Base-by-base conservation (phyloP, 2,888 invertebrate species). In the Opisthograptis luteolata region DNA sequence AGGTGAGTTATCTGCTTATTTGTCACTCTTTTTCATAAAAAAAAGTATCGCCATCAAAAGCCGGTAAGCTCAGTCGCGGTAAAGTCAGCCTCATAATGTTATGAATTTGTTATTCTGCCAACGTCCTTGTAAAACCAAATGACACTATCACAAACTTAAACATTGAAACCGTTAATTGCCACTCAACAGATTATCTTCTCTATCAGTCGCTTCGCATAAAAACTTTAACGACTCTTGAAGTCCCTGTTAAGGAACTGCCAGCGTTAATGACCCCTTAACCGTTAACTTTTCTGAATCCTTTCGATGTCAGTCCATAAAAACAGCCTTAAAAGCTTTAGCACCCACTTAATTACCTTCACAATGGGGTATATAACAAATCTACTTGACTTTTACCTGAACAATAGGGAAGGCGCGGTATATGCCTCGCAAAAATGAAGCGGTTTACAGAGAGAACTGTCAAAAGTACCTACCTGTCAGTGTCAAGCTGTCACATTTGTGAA, bases 271-370 rank as follows among this genome's bases (percentile, higher is more conserved):
- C 34, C 46, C 25, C 52, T 47, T 46, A 43, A 54, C 50, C 53
- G 55, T 55, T 56, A 61, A 61, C 49, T 58, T 58, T 54, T 41
- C 54, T 47, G 41, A 58, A 60, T 52, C 54, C 52, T 52, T 58
- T 58, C 58, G 54, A 58, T 56, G 58, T 58, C 54, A 56, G 54
- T 42, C 47, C 58, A 58, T 61, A 61, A 60, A 58, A 58, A 48
- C 40, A 43, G 48, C 46, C 53, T 48, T 47, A 58, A 57, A 50
- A 50, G 49, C 47, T 58, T 43, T 50, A 55, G 54, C 56, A 60
- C 56, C 55, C 55, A 40, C 57, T 46, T 61, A 61, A 61, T 61
- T 58, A 58, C 54, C 55, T 53, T 43, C 55, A 55, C 55, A 59
- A 59, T 61, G 50, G 56, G 50, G 28, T 32, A 42, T 58, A 51